Evolutionary conservation across 2,797 vertebrate genomes (phyloP), one percentile per base, ranked within the genome.

Genomic region (Hephaestus fuliginosus): DNA sequence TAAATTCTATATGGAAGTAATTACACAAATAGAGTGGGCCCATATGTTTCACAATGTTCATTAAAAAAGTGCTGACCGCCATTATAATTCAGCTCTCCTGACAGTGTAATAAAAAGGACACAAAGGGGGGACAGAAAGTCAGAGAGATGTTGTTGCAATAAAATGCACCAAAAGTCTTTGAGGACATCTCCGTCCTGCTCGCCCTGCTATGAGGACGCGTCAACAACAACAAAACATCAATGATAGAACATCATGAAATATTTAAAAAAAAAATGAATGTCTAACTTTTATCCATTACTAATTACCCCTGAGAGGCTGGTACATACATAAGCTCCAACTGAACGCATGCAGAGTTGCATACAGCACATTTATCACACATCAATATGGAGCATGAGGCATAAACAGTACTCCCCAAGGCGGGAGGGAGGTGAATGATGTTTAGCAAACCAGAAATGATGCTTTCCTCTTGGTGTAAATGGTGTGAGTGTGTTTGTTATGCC

Each of bases 201-300:
- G 2, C 14, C n/a, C 44, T 7, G 7, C 46, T 36, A 49, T 2
- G 1, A 67, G 41, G 30, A 76, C n/a, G 22, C 65, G 65, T 80
- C 66, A 69, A 81, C 77, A 78, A 72, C 58, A 81, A 67, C 41
- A 76, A 60, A 70, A 71, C 82, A 85, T 85, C 74, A 85, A 72
- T 83, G 73, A 76, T 25, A 30, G 44, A 82, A 53, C 30, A 67
- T 51, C 46, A 87, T 89, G 39, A 84, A 83, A 71, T 83, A 90
- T 90, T 90, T 39, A 25, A 25, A 33, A 33, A 33, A 78, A 76
- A 76, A 58, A 71, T 8, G 8, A 89, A 77, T 74, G 66, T 78
- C 62, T 65, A 71, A 81, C 25, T 84, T 82, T 63, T 61, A 74
- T 79, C 46, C 49, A 74, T 76, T 69, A 20, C 73, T 80, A 66